Base-by-base conservation (phyloP, 2,797 vertebrate species). In the Cetoscarus ocellatus region DNA sequence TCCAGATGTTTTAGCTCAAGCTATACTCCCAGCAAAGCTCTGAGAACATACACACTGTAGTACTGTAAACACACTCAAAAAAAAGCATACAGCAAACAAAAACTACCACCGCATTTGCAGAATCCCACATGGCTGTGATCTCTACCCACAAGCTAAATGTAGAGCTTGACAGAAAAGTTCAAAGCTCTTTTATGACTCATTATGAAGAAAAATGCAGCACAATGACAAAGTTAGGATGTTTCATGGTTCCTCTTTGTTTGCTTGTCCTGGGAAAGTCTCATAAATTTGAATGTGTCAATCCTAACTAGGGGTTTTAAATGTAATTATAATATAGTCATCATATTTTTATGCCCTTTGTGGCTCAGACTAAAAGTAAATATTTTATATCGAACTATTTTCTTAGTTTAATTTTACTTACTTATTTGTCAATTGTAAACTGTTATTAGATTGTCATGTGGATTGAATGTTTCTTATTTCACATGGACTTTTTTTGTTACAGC, bases 201-300 rank as follows among this genome's bases (percentile, higher is more conserved):
- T 82, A 82, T 55, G 44, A 75, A 43, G 70, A 85, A 72, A 90
- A 86, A 85, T 57, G 66, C 70, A 86, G 62, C 77, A 84, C 85
- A 89, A 82, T 88, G 88, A 93, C 87, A 90, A 85, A 57, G 78
- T 84, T 65, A 17, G 62, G 64, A 84, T 79, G 77, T 87, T 86
- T 89, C 76, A 84, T 86, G 81, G 70, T 86, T 87, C 79, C 14
- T 77, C 69, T 89, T 87, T 87, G 79, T 89, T 75, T 53, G 68
- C 74, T 42, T 80, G n/a, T 75, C 78, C 69, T 84, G 79, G 88
- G 86, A 90, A 91, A 86, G 67, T 75, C 69, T 82, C 47, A 70
- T 92, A 91, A 91, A 91, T 88, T 54, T 13, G 7, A 77, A 62
- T 61, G 66, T 79, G 68, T 70, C 64, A 38, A 59, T 71, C 57